Evolutionary conservation across 2,113 vertebrate species (phyloP), one percentile per base, ranked within the genome.

Genomic region (Scartelaos histophorus): DNA sequence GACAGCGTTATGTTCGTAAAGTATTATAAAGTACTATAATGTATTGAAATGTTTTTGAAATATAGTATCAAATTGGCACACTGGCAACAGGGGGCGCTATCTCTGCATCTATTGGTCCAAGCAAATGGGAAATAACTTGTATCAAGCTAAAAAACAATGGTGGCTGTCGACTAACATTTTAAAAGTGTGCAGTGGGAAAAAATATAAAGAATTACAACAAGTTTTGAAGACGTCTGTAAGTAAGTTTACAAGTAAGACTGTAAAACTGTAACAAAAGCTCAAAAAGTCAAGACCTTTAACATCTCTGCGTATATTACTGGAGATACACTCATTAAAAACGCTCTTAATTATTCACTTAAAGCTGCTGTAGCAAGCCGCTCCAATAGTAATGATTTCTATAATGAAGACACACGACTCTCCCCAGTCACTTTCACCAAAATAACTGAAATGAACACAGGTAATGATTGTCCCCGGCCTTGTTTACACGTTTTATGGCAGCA

Each of bases 321-420:
- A 38, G 61, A 35, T 43, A 38, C 17, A n/a, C 61, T 88, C 73
- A 84, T 89, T 73, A 78, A 80, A 85, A 79, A 67, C 57, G 78
- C 73, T 76, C 73, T 19, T 74, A 82, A 81, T 67, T 62, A 58
- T 60, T 86, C 68, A 16, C 71, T 64, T 77, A 68, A 70, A 58
- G 76, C 79, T 70, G 69, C 19, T 65, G 64, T 38, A 76, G 71
- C 54, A n/a, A 57, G 46, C 71, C 75, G 51, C 69, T 71, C 15
- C 85, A 82, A 2, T 82, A 71, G 73, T 68, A 87, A 82, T 73
- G 78, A 85, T 88, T 87, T 80, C 66, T 70, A 54, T 87, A 82
- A 90, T 84, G 81, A 84, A 88, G 90, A 87, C 80, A 66, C 84
- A 89, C 81, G 83, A 78, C 76, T 75, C 73, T 53, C 77, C 66